phyloP scores from a whole-genome alignment of 2,888 invertebrate species.

The Megalurothrips usitatus region DNA sequence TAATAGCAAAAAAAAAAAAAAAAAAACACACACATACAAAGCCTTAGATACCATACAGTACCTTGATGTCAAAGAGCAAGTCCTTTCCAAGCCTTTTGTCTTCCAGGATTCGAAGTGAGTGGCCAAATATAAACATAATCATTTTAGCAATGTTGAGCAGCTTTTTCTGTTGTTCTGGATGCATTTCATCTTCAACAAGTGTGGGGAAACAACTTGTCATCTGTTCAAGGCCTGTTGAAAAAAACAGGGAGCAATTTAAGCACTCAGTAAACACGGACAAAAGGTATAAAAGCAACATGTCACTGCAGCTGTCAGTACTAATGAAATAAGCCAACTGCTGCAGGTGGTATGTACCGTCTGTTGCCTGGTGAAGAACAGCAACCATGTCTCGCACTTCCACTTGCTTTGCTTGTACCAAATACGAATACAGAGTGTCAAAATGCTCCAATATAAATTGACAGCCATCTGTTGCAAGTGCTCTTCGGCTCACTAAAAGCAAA shows the following conservation, averaged over 20 bases:
- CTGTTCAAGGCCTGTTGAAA: constrained; percentile 32
- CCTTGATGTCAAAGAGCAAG: constrained; percentile 4
- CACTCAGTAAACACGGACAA: too few species aligned
- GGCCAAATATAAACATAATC: constrained; percentile 66
- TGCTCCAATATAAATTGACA: constrained; percentile 62
- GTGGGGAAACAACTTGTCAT: constrained; percentile 31
- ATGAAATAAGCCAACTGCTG: not conserved
- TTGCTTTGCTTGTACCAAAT: constrained; percentile 61
- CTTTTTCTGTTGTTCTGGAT: constrained; percentile 51
- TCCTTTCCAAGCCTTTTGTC: constrained; percentile 42
- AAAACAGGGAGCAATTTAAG: not conserved
- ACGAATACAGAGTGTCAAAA: constrained; percentile 73
- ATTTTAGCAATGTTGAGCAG: constrained; percentile 72
- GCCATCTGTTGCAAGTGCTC: constrained; percentile 47
- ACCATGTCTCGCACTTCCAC: constrained; percentile 42
- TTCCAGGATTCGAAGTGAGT: constrained; percentile 55
- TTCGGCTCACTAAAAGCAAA: constrained; percentile 45
- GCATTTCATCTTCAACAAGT: constrained; percentile 45
- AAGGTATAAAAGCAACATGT: too few species aligned
- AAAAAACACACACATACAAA: not conserved
- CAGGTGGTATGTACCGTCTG: constrained; percentile 36
- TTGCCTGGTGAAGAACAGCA: constrained; percentile 37
- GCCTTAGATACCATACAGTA: not conserved
- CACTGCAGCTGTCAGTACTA: too few species aligned
- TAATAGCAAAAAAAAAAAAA: constrained; percentile 17